Evolutionary conservation across 2,888 invertebrate genomes (phyloP), one percentile per base, ranked within the genome.

Genomic region (Mimas tiliae): DNA sequence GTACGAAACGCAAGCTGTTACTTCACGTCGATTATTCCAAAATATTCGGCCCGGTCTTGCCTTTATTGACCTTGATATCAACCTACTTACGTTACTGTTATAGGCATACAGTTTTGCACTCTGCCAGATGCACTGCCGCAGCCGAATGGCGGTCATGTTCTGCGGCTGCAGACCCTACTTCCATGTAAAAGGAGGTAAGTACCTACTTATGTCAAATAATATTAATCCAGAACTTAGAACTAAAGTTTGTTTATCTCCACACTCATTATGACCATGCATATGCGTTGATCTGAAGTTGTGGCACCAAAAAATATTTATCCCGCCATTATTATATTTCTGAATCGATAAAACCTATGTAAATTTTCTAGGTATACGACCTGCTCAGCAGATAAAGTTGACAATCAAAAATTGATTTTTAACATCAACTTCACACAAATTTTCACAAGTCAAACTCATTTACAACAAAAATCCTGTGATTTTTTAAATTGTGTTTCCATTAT

Each of bases 91-190:
- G 6, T 62, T 11, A 21, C 58, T 53, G 66, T 81, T 78, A 1
- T 82, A 94, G 93, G 91, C 93, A 0, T 94, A 94, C 78, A 94
- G 94, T 69, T 94, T 94, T 72, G 92, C 93, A 0, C 78, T 94
- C 0, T 95, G 95, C 65, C 94, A 94, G 72, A 94, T 94, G 94
- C 85, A 94, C 65, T 95, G 94, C 73, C 87, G 94, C 0, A 94
- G 86, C 66, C 85, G 88, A 0, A 87, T 94, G 88, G 93, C 94
- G 0, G 69, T 89, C 8, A 89, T 92, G 86, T 93, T 94, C 68
- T 95, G 95, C 70, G 94, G 94, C 0, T 95, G 94, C 70, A 84
- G 92, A 53, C 94, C 94, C 0, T 94, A 88, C 73, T 94, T 94
- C 74, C 90, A 94, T 69, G 85, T 90, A 7, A 89, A 88, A 80